Percentiles rank a stretch among this genome's conserved stretches.
Conservation (phyloP, 2,113 vertebrate species). For the Neomonachus schauinslandi region DNA sequence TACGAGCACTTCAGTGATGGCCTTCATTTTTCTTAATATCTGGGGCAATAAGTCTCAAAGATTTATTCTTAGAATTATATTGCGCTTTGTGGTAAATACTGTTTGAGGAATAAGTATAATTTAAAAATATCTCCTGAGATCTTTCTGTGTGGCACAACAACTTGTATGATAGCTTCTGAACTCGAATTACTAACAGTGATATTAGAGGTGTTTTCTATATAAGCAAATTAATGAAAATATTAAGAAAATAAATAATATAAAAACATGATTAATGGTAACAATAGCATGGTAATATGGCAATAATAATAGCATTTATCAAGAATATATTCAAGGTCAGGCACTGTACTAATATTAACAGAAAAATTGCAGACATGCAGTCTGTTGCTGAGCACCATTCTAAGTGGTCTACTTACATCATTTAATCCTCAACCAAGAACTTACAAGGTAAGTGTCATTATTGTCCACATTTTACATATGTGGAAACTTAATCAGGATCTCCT, state of each 20-base stretch:
- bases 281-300: neutral
- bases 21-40: slow-evolving; percentile 13
- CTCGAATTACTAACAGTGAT: neutral
- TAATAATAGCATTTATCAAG: neutral
- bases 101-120: neutral
- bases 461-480: neutral
- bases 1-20: neutral
- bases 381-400: neutral
- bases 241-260: neutral
- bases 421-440: neutral
- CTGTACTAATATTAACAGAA: neutral
- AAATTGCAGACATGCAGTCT: neutral
- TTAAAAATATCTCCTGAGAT: slow-evolving; percentile 14
- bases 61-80: neutral
- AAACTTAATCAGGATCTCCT: neutral
- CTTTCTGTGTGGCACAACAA: neutral
- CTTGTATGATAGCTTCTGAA: neutral
- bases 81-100: neutral
- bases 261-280: neutral
- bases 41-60: neutral
- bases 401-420: neutral
- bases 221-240: neutral
- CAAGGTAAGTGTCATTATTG: neutral
- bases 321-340: neutral
- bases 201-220: neutral